phyloP scores from a whole-genome alignment of 2,888 invertebrate species.

The Neria commutata region DNA sequence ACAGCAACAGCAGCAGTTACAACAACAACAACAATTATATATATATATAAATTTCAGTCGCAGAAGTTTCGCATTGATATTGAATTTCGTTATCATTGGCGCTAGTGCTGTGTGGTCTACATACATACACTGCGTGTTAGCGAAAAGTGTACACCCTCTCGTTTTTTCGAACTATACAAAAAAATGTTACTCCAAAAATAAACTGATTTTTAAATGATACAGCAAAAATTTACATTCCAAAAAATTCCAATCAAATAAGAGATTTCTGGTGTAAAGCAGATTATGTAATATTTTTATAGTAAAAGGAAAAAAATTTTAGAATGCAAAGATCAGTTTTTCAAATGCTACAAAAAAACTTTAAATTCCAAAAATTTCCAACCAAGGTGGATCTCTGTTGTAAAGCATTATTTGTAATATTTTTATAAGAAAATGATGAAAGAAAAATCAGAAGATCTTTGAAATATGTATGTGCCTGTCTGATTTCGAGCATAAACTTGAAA shows the following conservation, averaged over 20 bases:
- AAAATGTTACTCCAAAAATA: neutral
- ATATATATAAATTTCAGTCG: slow-evolving; percentile 16
- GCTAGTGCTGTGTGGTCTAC: neutral
- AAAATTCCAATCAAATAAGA: neutral
- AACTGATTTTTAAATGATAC: neutral
- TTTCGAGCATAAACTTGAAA: too few relatives aligned
- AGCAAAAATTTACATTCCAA: neutral
- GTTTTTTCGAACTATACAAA: neutral
- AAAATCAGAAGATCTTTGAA: too few relatives aligned
- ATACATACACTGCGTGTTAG: neutral
- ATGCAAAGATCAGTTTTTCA: too few relatives aligned
- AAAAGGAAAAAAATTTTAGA: too few relatives aligned
- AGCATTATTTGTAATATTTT: too few relatives aligned
- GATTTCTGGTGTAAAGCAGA: too few relatives aligned
- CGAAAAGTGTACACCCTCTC: neutral
- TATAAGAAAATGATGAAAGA: too few relatives aligned
- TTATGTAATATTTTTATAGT: too few relatives aligned
- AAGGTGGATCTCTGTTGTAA: too few relatives aligned
- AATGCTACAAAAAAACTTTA: too few relatives aligned
- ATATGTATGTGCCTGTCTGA: too few relatives aligned
- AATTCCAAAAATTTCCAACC: too few relatives aligned
- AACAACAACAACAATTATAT: neutral
- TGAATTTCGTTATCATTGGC: slow-evolving; percentile 40
- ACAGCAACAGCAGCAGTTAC: slow-evolving; percentile 18
- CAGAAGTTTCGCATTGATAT: slow-evolving; percentile 47